phyloP scores from a whole-genome alignment of 2,888 invertebrate species.

The Hypercompe scribonia region DNA sequence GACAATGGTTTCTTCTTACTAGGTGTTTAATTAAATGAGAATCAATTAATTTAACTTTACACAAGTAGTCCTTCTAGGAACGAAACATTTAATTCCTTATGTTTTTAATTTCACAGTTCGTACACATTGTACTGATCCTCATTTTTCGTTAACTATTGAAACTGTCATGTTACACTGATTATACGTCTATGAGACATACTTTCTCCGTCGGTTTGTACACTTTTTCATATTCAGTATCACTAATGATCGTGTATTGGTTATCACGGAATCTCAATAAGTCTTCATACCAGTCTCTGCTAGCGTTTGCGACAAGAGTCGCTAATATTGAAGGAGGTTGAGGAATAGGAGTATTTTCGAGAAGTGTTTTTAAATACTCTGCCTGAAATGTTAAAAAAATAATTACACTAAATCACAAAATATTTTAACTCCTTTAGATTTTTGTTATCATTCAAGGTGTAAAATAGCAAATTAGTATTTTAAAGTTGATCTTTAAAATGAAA shows the following conservation, averaged over 20 bases:
- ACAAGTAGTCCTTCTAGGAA: neutral
- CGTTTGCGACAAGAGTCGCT: neutral
- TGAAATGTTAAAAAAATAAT: neutral
- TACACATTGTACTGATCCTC: neutral
- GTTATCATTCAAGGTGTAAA: neutral
- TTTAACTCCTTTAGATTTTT: neutral
- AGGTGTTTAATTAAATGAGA: neutral
- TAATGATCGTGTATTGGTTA: constrained; percentile 11
- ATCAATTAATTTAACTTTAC: neutral
- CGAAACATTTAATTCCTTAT: neutral
- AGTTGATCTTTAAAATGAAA: neutral
- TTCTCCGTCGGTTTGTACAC: constrained; percentile 3
- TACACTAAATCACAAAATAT: neutral
- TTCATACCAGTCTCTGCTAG: constrained; percentile 6
- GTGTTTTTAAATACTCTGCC: constrained; percentile 1
- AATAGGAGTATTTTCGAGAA: constrained; percentile 5
- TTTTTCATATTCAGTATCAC: constrained; percentile 12
- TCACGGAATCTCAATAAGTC: constrained; percentile 10
- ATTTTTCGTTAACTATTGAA: neutral
- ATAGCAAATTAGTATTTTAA: too few species aligned
- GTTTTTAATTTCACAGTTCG: neutral
- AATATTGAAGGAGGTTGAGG: neutral
- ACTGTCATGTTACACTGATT: neutral
- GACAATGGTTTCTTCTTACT: too few species aligned
- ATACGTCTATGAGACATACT: constrained; percentile 3